Conservation (phyloP, 1,140 invertebrate species). For the Archivesica marissinica region DNA sequence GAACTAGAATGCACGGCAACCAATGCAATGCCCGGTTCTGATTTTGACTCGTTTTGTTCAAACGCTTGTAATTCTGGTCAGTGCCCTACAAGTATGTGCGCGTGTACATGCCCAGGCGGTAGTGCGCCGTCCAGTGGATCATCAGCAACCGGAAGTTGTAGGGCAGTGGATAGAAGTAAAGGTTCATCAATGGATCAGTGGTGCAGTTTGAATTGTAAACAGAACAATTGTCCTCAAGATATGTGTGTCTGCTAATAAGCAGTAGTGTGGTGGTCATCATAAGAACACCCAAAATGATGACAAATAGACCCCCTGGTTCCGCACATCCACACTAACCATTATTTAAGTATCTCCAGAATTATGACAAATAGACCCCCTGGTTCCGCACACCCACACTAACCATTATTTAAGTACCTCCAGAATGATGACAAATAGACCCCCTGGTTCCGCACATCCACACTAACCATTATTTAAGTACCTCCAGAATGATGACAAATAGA, state of each 20-base stretch:
- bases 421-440: too few species aligned
- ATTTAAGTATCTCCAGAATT: too few species aligned
- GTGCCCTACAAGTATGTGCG: slow-evolving; percentile 65
- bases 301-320: too few species aligned
- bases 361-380: too few species aligned
- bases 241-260: slow-evolving; percentile 58
- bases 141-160: background rate
- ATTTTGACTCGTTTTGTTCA: slow-evolving; percentile 66
- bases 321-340: too few species aligned
- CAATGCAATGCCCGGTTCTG: slow-evolving; percentile 32
- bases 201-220: slow-evolving; percentile 61
- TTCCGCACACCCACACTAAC: too few species aligned
- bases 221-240: slow-evolving; percentile 62
- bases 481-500: too few species aligned
- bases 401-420: too few species aligned
- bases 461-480: too few species aligned
- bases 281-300: too few species aligned
- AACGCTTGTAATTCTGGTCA: slow-evolving; percentile 62
- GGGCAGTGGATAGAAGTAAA: slow-evolving; percentile 37
- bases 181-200: slow-evolving; percentile 64
- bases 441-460: too few species aligned
- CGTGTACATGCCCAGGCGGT: slow-evolving; percentile 61
- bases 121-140: background rate
- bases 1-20: slow-evolving; percentile 62
- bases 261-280: too few species aligned